Evolutionary conservation across 2,888 invertebrate species (phyloP).

Genomic region (Acleris literana): DNA sequence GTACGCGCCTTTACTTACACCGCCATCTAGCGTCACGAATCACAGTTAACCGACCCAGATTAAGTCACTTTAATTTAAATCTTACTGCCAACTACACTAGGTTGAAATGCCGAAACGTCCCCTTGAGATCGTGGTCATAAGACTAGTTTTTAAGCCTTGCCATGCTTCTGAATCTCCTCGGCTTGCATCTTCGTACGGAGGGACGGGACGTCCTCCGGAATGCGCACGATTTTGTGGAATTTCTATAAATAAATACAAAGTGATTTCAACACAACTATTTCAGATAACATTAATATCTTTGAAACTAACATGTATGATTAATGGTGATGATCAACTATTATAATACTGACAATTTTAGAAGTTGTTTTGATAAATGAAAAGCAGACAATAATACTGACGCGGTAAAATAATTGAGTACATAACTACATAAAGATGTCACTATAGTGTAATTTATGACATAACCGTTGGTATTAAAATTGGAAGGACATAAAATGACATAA

Average conservation of each 20-base stretch:
- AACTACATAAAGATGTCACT: no score
- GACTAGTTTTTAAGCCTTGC: conserved; percentile 51
- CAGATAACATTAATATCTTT: not conserved
- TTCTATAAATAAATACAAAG: conserved; percentile 84
- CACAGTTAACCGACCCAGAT: not conserved
- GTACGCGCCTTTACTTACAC: not conserved
- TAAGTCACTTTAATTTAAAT: conserved; percentile 11
- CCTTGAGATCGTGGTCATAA: conserved; percentile 47
- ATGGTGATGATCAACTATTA: no score
- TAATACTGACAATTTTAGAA: no score
- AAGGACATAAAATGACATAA: no score
- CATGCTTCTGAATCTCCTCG: conserved; percentile 75
- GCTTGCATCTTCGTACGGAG: conserved; percentile 91
- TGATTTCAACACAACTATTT: not conserved
- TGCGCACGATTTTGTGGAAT: conserved; percentile 92
- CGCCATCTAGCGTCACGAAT: not conserved
- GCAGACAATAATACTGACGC: no score
- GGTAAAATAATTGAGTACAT: no score
- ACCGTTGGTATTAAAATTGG: no score
- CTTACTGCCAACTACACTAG: conserved; percentile 22
- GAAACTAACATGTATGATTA: no score
- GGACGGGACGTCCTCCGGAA: conserved; percentile 91
- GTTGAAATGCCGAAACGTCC: conserved; percentile 35
- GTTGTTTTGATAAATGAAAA: no score
- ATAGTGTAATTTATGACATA: no score